phyloP scores from a whole-genome alignment of 2,113 vertebrate genomes.

The Galeopterus variegatus region DNA sequence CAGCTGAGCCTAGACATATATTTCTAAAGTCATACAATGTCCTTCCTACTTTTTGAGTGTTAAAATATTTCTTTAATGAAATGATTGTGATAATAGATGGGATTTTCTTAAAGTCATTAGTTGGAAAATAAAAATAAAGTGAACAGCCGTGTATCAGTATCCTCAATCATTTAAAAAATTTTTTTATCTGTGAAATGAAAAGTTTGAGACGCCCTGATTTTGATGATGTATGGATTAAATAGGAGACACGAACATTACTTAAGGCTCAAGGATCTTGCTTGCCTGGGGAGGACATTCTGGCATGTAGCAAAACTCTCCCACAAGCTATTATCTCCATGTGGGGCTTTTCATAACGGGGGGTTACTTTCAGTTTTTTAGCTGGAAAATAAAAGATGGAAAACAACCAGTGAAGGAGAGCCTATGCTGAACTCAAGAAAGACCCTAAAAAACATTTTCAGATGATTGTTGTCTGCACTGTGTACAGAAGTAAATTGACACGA shows the following conservation, averaged over 20 bases:
- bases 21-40: background rate
- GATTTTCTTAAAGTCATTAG: background rate
- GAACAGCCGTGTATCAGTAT: background rate
- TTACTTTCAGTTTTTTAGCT: background rate
- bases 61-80: constrained; percentile 36
- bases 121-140: constrained; percentile 25
- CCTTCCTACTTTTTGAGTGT: background rate
- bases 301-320: background rate
- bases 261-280: background rate
- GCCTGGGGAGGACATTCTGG: background rate
- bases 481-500: background rate
- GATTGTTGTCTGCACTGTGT: background rate
- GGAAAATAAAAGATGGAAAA: background rate
- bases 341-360: background rate
- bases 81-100: background rate
- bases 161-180: background rate
- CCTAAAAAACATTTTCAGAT: background rate
- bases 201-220: background rate
- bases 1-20: background rate
- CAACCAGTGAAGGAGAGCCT: background rate
- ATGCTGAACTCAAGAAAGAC: background rate
- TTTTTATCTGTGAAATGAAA: constrained; percentile 59
- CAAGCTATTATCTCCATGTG: background rate
- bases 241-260: background rate
- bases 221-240: background rate